Base-by-base conservation (phyloP, 2,797 vertebrate species). In the Parambassis ranga region DNA sequence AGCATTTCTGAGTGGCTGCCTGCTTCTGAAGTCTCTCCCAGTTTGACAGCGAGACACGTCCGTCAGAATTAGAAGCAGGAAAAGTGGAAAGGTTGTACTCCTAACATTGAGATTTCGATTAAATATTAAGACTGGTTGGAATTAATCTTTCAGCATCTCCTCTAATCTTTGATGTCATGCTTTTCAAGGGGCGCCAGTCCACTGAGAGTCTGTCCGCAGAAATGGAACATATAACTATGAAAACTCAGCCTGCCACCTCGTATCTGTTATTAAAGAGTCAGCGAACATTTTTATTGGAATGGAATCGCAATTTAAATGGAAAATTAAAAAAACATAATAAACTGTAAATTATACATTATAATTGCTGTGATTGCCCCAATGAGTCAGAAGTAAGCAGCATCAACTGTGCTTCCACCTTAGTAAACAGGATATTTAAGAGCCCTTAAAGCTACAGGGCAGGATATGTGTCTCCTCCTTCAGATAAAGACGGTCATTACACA, bases 101-200 rank as follows among this genome's bases (percentile, higher is more conserved):
- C 52, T 65, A 74, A 83, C 79, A 69, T 26, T 52, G 64, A 82
- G 67, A 75, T 62, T 78, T 55, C 5, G 42, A 70, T 83, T 85
- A 86, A 91, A 89, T 83, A 90, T 89, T 87, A 71, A 88, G 60
- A 81, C 19, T 26, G 39, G 50, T n/a, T 8, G 24, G 27, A 70
- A 85, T 90, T 4, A 41, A 85, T 73, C 69, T 87, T 90, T 89
- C 37, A 86, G 56, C 33, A 38, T 14, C 15, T 11, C 7, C 39
- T 67, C 50, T 76, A 69, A 81, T 82, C 75, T 77, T 71, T 62
- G 60, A 85, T 72, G 71, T 48, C 43, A 31, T 61, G 57, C 22
- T 11, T 65, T 79, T 67, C 48, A 57, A n/a, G 63, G 76, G 48
- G 66, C 59, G 47, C 15, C 3, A 7, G 20, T 53, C 60, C 46